These are phyloP conservation scores for Apodemus speciosus DNA, from an alignment of 2,113 vertebrate genomes.

Conservation along the genomic window DNA sequence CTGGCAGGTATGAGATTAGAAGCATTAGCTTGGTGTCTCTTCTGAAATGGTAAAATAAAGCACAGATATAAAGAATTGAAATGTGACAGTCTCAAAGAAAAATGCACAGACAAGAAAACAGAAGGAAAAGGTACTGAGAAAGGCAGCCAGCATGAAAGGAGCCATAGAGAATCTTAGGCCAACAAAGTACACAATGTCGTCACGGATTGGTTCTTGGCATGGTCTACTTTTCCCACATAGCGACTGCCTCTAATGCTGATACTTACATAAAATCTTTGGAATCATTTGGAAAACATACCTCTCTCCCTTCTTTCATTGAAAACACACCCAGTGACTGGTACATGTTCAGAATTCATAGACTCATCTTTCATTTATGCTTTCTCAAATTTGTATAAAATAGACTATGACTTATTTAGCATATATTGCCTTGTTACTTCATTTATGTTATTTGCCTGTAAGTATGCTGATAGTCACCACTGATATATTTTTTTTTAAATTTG, in stretches of 20 bases:
- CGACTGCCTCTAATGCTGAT: background rate
- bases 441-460: background rate
- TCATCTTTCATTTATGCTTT: background rate
- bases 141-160: background rate
- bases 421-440: background rate
- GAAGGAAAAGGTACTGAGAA: constrained; percentile 70
- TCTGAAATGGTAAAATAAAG: constrained; percentile 85
- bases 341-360: background rate
- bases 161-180: background rate
- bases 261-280: background rate
- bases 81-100: constrained; percentile 78
- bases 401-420: constrained; percentile 38
- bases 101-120: constrained; percentile 70
- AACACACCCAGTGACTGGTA: background rate
- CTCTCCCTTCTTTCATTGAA: background rate
- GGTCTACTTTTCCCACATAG: background rate
- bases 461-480: background rate
- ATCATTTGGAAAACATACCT: background rate
- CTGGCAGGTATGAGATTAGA: constrained; percentile 80
- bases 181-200: background rate
- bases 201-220: background rate
- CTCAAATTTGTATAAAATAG: constrained; percentile 6
- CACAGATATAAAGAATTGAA: constrained; percentile 82
- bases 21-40: constrained; percentile 78
- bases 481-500: background rate